Conservation (phyloP, 2,113 vertebrate species). For the Meriones unguiculatus region DNA sequence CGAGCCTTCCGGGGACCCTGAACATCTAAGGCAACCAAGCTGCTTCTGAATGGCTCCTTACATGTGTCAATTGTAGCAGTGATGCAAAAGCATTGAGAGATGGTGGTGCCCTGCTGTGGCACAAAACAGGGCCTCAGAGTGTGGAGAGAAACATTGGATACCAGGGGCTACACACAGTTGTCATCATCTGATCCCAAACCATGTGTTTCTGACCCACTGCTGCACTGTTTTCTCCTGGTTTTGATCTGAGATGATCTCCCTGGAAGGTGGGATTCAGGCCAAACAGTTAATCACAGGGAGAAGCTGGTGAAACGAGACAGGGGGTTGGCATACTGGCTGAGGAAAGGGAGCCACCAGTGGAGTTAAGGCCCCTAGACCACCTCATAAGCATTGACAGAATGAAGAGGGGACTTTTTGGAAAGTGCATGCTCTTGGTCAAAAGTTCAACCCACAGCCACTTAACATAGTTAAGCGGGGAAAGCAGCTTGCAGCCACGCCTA, state of each 20-base stretch:
- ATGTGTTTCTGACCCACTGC: neutral
- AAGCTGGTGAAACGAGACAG: neutral
- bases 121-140: rapidly evolving
- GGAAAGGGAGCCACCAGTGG: neutral
- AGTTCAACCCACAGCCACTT: neutral
- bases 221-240: neutral
- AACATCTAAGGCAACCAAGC: neutral
- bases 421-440: neutral
- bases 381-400: neutral
- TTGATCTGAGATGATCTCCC: neutral
- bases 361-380: neutral
- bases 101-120: rapidly evolving
- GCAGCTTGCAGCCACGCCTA: neutral
- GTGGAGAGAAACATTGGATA: neutral
- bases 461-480: too few species aligned
- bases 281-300: neutral
- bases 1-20: neutral
- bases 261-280: neutral
- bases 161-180: too few species aligned
- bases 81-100: neutral
- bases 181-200: neutral
- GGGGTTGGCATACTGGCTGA: neutral
- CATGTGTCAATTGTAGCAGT: neutral
- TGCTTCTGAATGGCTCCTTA: neutral
- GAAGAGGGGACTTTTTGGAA: neutral